These are phyloP conservation scores for Pterophyllum scalare DNA, from an alignment of 2,113 vertebrate species.

Conservation along the genomic window DNA sequence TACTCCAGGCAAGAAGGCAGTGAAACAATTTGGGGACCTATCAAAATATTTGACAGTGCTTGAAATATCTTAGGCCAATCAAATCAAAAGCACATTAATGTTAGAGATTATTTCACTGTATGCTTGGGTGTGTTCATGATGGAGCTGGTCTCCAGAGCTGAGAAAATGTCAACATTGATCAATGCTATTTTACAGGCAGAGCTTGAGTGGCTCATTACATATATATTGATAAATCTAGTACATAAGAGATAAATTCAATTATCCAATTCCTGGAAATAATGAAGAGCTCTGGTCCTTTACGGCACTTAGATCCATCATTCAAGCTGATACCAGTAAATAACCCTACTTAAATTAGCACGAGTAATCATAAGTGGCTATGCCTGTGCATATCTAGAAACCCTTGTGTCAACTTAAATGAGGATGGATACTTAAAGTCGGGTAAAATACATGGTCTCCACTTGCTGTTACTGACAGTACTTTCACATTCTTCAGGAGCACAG, in stretches of 20 bases:
- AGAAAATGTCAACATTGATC: slow-evolving; percentile 67
- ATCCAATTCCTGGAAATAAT: slow-evolving; percentile 68
- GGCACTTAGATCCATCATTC: slow-evolving; percentile 58
- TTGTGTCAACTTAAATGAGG: slow-evolving; percentile 34
- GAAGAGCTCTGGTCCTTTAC: slow-evolving; percentile 44
- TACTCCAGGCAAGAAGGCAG: slow-evolving; percentile 43
- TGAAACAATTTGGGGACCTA: slow-evolving; percentile 33
- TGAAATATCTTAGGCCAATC: slow-evolving; percentile 27
- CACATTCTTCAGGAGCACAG: not conserved
- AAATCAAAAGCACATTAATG: slow-evolving; percentile 30
- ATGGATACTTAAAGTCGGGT: slow-evolving; percentile 20
- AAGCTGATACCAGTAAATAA: slow-evolving; percentile 56
- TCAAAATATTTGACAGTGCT: slow-evolving; percentile 41
- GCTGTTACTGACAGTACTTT: slow-evolving; percentile 12
- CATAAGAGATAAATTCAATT: slow-evolving; percentile 59
- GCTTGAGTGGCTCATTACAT: slow-evolving; percentile 69
- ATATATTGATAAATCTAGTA: slow-evolving; percentile 59
- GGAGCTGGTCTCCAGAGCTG: not conserved
- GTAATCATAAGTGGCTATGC: slow-evolving; percentile 22
- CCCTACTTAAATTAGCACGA: slow-evolving; percentile 48
- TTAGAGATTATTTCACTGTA: slow-evolving; percentile 11
- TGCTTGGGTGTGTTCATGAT: slow-evolving; percentile 9
- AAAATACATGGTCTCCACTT: not conserved
- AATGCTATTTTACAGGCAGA: slow-evolving; percentile 37
- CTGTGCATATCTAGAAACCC: slow-evolving; percentile 20